A percentile compares a stretch with the other conserved stretches of the same genome.
Conservation (phyloP, 2,888 invertebrate genomes). For the Ceraclea dissimilis region DNA sequence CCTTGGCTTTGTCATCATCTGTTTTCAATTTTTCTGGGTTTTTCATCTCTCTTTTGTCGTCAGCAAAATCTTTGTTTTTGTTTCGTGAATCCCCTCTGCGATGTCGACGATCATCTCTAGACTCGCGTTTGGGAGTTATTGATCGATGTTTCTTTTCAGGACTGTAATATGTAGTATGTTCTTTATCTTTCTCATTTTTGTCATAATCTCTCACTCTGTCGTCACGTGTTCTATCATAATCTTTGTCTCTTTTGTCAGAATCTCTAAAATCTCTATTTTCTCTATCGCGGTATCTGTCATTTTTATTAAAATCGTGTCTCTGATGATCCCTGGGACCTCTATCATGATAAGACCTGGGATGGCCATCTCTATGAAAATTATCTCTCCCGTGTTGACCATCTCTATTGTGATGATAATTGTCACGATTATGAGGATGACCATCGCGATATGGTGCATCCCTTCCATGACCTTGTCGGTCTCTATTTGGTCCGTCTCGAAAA, state of each 20-base stretch:
- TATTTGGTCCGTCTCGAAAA: conserved; percentile 21
- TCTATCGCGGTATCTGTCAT: conserved; percentile 37
- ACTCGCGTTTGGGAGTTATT: conserved; percentile 35
- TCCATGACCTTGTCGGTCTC: conserved; percentile 12
- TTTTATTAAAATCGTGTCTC: conserved; percentile 35
- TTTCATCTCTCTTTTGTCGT: conserved; percentile 32
- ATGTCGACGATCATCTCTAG: conserved; percentile 36
- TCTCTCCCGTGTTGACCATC: conserved; percentile 11
- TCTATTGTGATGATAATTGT: conserved; percentile 13
- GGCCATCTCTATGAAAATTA: conserved; percentile 30
- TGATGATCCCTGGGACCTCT: conserved; percentile 38
- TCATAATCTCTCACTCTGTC: conserved; percentile 39
- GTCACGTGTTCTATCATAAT: conserved; percentile 34
- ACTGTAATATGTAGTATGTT: conserved; percentile 19
- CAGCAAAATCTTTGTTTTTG: conserved; percentile 38
- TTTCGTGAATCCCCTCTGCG: conserved; percentile 21
- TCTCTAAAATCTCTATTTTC: conserved; percentile 38
- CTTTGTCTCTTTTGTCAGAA: conserved; percentile 36
- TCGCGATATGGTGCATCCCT: conserved; percentile 18
- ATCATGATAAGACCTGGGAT: conserved; percentile 30
- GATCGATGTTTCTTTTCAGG: conserved; percentile 20
- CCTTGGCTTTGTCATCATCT: conserved; percentile 47
- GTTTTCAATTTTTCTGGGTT: conserved; percentile 34
- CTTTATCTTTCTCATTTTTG: conserved; percentile 27
- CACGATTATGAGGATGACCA: conserved; percentile 13